A percentile compares a stretch with the other conserved stretches of the same genome.
phyloP scores from a whole-genome alignment of 1,140 invertebrate species.

The Manduca sexta region DNA sequence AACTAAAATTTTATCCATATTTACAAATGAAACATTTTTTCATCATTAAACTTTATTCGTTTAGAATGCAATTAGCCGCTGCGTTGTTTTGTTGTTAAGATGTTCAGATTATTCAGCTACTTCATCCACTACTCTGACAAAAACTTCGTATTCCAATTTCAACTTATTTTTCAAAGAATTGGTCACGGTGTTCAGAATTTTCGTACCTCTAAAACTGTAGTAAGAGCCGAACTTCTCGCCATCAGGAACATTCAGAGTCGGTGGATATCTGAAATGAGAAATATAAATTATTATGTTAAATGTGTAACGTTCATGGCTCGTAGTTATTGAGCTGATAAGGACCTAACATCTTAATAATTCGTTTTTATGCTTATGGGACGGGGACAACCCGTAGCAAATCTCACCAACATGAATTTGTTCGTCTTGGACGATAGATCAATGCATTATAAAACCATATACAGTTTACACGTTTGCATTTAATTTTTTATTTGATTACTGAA shows the following conservation, averaged over 20 bases:
- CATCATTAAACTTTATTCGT: slow-evolving; percentile 1
- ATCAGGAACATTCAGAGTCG: slow-evolving; percentile 36
- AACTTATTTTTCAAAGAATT: slow-evolving; percentile 41
- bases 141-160: slow-evolving; percentile 61
- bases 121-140: slow-evolving; percentile 44
- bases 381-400: too few relatives aligned
- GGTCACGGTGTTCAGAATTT: slow-evolving; percentile 35
- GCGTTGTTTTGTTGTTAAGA: too few relatives aligned
- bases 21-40: background rate
- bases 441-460: too few relatives aligned
- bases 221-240: slow-evolving; percentile 49
- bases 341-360: too few relatives aligned
- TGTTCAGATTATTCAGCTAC: background rate
- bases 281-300: background rate
- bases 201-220: slow-evolving; percentile 59
- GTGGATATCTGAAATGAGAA: slow-evolving; percentile 43
- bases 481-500: too few relatives aligned
- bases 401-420: too few relatives aligned
- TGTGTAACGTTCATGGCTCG: too few relatives aligned
- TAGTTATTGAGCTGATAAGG: too few relatives aligned
- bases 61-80: background rate
- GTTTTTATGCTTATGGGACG: too few relatives aligned
- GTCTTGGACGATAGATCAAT: too few relatives aligned
- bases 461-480: too few relatives aligned
- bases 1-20: background rate